Percentiles rank a stretch among this genome's conserved stretches.
Evolutionary conservation across 2,113 vertebrate genomes (phyloP).

Genomic region (Neotragus moschatus): DNA sequence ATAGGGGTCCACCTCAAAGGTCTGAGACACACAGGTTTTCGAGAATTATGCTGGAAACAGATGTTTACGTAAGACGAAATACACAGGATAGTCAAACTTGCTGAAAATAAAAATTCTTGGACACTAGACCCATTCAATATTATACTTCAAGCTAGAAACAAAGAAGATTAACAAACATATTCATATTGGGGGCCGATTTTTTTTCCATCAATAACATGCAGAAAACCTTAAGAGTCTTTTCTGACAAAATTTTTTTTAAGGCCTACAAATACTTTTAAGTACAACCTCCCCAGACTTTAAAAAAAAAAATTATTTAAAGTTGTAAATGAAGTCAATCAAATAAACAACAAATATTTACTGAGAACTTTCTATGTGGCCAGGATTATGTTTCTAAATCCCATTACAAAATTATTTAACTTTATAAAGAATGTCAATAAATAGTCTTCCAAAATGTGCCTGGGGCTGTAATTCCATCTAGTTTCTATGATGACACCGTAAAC

Average conservation of each 20-base stretch:
- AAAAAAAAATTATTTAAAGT: slow-evolving; percentile 11
- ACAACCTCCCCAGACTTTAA: not conserved
- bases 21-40: not conserved
- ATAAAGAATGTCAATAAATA: slow-evolving; percentile 77
- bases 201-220: not conserved
- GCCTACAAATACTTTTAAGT: not conserved
- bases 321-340: slow-evolving; percentile 20
- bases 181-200: not conserved
- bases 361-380: not conserved
- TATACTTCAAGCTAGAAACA: not conserved
- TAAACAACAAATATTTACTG: slow-evolving; percentile 48
- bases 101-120: not conserved
- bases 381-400: not conserved
- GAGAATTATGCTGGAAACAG: not conserved
- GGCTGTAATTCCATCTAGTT: slow-evolving; percentile 78
- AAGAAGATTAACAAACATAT: slow-evolving; percentile 29
- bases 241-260: not conserved
- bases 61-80: not conserved
- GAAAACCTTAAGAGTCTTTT: not conserved
- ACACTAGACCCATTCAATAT: not conserved
- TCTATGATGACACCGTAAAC: slow-evolving; percentile 75
- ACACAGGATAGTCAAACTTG: not conserved
- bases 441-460: slow-evolving; percentile 70
- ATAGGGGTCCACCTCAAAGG: not conserved
- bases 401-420: slow-evolving; percentile 75